phyloP scores from a whole-genome alignment of 2,888 invertebrate genomes.

The Megaustenia siamemsis region DNA sequence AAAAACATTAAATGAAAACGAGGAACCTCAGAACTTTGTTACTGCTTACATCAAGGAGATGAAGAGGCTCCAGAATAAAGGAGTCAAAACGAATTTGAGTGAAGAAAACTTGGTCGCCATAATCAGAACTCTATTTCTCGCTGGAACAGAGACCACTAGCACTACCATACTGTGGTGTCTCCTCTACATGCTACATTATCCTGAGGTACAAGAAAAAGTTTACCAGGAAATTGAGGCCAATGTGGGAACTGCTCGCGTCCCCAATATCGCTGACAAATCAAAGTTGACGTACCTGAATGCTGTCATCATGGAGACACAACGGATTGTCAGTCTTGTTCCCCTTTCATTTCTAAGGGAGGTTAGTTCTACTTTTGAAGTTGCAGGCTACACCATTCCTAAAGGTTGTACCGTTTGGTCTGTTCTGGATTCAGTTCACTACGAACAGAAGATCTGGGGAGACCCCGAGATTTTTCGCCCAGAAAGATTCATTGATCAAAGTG shows the following conservation, averaged over 20 bases:
- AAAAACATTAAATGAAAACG: constrained; percentile 47
- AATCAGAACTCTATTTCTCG: constrained; percentile 33
- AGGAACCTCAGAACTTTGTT: constrained; percentile 60
- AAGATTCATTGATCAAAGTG: constrained; percentile 63
- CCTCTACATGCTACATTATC: constrained; percentile 88
- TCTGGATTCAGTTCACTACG: constrained; percentile 65
- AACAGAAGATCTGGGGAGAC: constrained; percentile 62
- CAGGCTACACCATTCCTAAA: constrained; percentile 72
- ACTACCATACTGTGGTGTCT: constrained; percentile 92
- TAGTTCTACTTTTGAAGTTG: constrained; percentile 60
- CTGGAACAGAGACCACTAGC: constrained; percentile 85
- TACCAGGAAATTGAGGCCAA: constrained; percentile 66
- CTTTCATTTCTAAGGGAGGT: constrained; percentile 58
- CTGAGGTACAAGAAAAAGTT: constrained; percentile 81
- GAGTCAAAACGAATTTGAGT: not conserved
- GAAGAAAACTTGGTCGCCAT: constrained; percentile 27
- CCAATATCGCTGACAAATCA: constrained; percentile 59
- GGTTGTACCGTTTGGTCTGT: constrained; percentile 64
- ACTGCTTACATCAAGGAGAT: constrained; percentile 59
- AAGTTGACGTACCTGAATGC: constrained; percentile 67
- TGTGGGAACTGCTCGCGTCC: constrained; percentile 71
- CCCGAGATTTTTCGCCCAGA: constrained; percentile 68
- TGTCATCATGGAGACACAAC: constrained; percentile 68
- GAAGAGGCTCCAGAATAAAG: not conserved
- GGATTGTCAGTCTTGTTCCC: constrained; percentile 65